Evolutionary conservation across 2,797 vertebrate genomes (phyloP).

Genomic region (Rousettus madagascariensis): DNA sequence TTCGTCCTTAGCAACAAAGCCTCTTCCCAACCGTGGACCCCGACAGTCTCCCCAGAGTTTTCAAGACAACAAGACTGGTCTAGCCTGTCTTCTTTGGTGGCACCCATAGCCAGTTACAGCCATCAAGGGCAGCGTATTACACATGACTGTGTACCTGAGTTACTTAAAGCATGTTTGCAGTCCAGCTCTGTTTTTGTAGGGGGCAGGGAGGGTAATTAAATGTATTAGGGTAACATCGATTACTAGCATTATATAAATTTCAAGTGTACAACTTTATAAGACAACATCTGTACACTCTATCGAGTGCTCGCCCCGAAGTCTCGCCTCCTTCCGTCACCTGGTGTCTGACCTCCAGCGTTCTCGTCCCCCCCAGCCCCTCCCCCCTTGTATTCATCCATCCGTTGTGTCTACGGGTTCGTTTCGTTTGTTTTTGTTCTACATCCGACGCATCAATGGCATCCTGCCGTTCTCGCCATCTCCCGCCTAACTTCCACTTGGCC

Average conservation of each 20-base stretch:
- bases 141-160: background rate
- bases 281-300: background rate
- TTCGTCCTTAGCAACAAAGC: background rate
- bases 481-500: background rate
- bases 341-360: background rate
- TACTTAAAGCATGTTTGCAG: background rate
- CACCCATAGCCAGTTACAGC: background rate
- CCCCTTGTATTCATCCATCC: too few species aligned
- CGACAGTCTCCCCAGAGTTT: background rate
- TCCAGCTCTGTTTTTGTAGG: background rate
- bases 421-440: background rate
- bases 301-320: background rate
- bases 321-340: background rate
- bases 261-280: background rate
- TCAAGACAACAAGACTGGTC: background rate
- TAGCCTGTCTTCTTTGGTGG: background rate
- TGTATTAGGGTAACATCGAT: background rate
- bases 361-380: background rate
- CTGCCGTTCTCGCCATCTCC: background rate
- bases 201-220: background rate
- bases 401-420: background rate
- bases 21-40: background rate
- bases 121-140: background rate
- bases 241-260: background rate
- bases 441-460: background rate